Base-by-base conservation (phyloP, 2,888 invertebrate species). In the Strigamia transsilvanica region DNA sequence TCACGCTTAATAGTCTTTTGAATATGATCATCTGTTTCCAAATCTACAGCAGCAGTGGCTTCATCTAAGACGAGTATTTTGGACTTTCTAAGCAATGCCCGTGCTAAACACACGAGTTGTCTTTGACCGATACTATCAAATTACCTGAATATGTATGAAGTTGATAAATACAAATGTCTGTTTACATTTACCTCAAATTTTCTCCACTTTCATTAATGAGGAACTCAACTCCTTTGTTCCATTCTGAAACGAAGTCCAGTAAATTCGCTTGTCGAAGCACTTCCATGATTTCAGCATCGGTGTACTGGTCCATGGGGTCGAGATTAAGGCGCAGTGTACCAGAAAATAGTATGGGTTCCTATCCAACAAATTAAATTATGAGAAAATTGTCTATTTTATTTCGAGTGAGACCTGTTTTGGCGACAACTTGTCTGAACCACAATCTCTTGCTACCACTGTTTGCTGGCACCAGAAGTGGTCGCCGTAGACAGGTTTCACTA, bases 271-370 rank as follows among this genome's bases (percentile, higher is more conserved):
- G 92, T 85, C 96, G 95, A 56, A 98, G 89, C 32, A 96, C 93
- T 80, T 90, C 91, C 98, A 98, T 98, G 79, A 99, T 89, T 82
- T 95, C 93, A 0, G 92, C 93, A 86, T 98, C 98, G 1, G 91
- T 89, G 88, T 94, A 91, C 2, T 88, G 88, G 85, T 92, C 90
- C 88, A 97, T 95, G 2, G 98, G 98, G 90, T 98, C 98, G 84
- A 98, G 91, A 90, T 98, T 98, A 89, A 94, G 91, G 80, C 98
- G 91, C 85, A 98, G 90, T 6, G 93, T 93, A 80, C 98, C 98
- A 21, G 97, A 96, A 90, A 98, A 98, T 83, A 98, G 90, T 77
- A 98, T 95, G 0, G 98, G 97, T 90, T 98, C 98, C 90, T 98
- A 94, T 66, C 3, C 3, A 27, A 27, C 27, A 27, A 27, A 27